Evolutionary conservation across 2,113 vertebrate species (phyloP).

Genomic region (Alectura lathami): DNA sequence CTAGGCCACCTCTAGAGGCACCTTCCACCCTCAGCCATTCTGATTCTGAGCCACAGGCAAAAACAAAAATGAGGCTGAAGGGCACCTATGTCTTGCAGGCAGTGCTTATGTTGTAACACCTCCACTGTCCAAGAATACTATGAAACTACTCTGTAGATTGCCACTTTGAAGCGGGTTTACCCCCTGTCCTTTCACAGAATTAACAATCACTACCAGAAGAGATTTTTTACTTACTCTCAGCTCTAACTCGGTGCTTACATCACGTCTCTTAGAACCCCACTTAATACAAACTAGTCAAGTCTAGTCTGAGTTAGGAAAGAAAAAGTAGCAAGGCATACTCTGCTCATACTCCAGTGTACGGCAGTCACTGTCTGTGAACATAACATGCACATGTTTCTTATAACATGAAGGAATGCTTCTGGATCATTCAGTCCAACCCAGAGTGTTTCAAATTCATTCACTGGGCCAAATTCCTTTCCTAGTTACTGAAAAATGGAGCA

Average conservation of each 20-base stretch:
- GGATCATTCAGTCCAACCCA: not conserved
- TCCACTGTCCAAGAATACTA: not conserved
- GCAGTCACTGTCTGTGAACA: rapidly evolving
- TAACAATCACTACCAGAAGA: not conserved
- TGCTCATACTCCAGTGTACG: rapidly evolving
- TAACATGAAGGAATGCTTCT: conserved; percentile 21
- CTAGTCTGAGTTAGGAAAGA: not conserved
- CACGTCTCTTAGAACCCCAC: not conserved
- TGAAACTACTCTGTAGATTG: not conserved
- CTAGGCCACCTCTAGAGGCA: not conserved
- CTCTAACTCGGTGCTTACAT: not conserved
- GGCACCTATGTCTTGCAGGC: not conserved
- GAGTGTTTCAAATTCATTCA: not conserved
- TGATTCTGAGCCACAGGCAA: not conserved
- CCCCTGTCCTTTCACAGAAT: not conserved
- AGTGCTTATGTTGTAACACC: not conserved
- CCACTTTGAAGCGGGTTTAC: not conserved
- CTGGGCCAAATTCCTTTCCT: conserved; percentile 24
- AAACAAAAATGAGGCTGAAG: not conserved
- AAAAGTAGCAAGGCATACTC: not conserved
- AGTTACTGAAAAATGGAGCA: conserved; percentile 12
- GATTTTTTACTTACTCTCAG: not conserved
- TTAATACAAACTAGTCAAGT: not conserved
- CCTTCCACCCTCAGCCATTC: not conserved
- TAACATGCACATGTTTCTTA: conserved; percentile 16